Conservation (phyloP, 2,888 invertebrate species). For the Scelioninae gen. 1 region DNA sequence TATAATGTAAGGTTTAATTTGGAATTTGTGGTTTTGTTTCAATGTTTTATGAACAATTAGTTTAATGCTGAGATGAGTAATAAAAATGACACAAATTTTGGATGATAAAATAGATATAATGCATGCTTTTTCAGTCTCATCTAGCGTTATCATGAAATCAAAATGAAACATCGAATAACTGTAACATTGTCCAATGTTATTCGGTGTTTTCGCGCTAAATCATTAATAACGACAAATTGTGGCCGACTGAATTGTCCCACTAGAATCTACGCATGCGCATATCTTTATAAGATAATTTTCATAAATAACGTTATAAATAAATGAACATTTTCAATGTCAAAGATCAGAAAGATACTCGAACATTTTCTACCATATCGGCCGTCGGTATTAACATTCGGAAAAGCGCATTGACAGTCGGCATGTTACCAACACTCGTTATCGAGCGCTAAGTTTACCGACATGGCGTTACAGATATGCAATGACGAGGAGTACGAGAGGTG, state of each 20-base stretch:
- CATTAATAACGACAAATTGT: slow-evolving; percentile 9
- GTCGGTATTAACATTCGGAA: slow-evolving; percentile 20
- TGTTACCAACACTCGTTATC: slow-evolving; percentile 23
- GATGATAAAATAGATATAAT: too few species aligned
- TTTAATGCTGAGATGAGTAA: slow-evolving; percentile 1
- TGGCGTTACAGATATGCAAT: slow-evolving; percentile 40
- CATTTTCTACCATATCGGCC: slow-evolving; percentile 27
- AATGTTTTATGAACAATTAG: too few species aligned
- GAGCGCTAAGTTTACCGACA: slow-evolving; percentile 35
- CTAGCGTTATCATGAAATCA: too few species aligned
- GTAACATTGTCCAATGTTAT: too few species aligned
- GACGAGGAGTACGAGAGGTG: slow-evolving; percentile 42
- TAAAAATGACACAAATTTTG: slow-evolving; percentile 11
- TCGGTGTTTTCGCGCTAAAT: slow-evolving; percentile 5
- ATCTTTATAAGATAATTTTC: slow-evolving; percentile 23
- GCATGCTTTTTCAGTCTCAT: too few species aligned
- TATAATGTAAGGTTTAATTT: slow-evolving; percentile 23
- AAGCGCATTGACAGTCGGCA: slow-evolving; percentile 17
- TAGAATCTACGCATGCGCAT: slow-evolving; percentile 18
- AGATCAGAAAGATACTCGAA: slow-evolving; percentile 30
- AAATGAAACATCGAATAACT: too few species aligned
- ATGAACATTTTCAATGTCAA: slow-evolving; percentile 8
- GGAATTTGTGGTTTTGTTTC: slow-evolving; percentile 8
- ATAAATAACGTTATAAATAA: slow-evolving; percentile 48
- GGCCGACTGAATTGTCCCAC: slow-evolving; percentile 16